Base-by-base conservation (phyloP, 2,113 vertebrate species). In the Merops nubicus region DNA sequence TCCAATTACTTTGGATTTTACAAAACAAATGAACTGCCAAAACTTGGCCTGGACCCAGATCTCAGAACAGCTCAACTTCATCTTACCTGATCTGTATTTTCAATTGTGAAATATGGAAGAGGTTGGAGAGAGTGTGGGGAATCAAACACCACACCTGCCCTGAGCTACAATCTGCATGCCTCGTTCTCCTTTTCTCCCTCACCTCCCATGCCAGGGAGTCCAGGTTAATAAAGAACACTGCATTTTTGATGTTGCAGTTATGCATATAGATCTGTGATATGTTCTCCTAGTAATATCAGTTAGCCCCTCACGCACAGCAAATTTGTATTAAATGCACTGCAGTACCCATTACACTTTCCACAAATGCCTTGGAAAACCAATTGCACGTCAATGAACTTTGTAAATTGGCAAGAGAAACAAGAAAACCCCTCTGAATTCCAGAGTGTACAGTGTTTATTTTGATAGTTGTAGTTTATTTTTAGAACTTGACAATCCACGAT, bases 1-100 rank as follows among this genome's bases (percentile, higher is more conserved):
- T 93, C 68, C 82, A 95, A 94, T 96, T 94, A 93, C 34, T 89
- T 78, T n/a, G 56, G 54, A 89, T 92, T 92, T 94, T 82, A 65
- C 81, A 72, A 82, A 92, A 96, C 73, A 96, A 96, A 89, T 64
- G 64, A 92, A 72, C 70, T 79, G 69, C 48, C 65, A 91, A 82
- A 92, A 93, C 48, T 45, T 95, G 89, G 91, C 84, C 56, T 57
- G 53, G 53, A 62, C 65, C 40, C 87, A 82, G 73, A 64, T 96
- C 48, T 89, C 69, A 15, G 45, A 95, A 85, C 76, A 89, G 65
- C 56, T 94, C 84, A 77, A 28, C 76, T 89, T 86, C 42, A 78
- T 72, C 69, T 40, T 60, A 92, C 53, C 69, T 68, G 69, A 87
- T 45, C 73, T 80, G 6, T 47, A 74, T 65, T 89, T 92, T 72